Percentiles rank a stretch among this genome's conserved stretches.
Conservation (phyloP, 2,113 vertebrate species). For the Origma solitaria region DNA sequence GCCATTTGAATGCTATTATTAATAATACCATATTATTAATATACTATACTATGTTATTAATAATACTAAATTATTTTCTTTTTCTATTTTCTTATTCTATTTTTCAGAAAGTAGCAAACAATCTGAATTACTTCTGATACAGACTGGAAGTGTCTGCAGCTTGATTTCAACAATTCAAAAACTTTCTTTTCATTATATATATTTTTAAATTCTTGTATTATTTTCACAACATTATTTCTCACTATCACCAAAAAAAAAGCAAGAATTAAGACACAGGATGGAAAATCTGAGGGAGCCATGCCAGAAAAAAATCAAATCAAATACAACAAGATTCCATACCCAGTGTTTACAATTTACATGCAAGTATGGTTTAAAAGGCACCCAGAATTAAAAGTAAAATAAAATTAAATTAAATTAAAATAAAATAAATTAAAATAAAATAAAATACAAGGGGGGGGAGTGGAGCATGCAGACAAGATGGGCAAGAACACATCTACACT, state of each 20-base stretch:
- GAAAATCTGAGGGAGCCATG: neutral
- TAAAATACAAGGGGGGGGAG: accelerated
- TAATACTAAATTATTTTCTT: neutral
- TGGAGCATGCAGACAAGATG: neutral
- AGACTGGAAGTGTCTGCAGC: neutral
- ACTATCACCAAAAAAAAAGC: neutral
- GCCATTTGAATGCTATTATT: neutral
- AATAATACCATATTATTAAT: neutral
- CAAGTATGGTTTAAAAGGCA: neutral
- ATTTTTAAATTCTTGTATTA: neutral
- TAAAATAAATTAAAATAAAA: neutral
- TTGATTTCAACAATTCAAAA: neutral
- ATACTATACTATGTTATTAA: neutral
- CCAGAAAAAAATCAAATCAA: neutral
- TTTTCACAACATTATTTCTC: neutral
- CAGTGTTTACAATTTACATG: neutral
- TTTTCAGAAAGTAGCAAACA: neutral
- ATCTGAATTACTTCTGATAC: neutral
- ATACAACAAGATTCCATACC: neutral
- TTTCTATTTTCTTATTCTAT: too few relatives aligned
- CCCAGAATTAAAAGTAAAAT: neutral
- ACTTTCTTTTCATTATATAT: neutral
- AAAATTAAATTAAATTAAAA: too few relatives aligned
- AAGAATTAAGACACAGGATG: neutral
- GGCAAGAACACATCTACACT: neutral